Conservation (phyloP, 2,888 invertebrate genomes). For the Dusona sp. region DNA sequence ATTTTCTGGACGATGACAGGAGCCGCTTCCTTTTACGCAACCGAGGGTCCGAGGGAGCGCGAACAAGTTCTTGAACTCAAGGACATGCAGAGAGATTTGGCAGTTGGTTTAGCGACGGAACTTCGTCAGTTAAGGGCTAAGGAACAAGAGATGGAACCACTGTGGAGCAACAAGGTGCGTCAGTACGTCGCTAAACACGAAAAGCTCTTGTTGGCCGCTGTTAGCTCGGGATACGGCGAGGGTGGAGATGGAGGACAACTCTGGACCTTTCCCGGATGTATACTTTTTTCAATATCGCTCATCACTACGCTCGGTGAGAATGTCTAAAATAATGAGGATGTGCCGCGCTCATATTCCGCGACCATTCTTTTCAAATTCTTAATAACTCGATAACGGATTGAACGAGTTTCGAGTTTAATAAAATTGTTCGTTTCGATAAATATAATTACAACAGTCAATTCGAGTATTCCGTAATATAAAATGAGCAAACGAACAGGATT, state of each 20-base stretch:
- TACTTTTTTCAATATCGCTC: conserved; percentile 89
- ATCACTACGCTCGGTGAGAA: conserved; percentile 89
- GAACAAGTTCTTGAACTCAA: conserved; percentile 86
- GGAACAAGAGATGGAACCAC: conserved; percentile 84
- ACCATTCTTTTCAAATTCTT: no score
- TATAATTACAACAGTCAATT: no score
- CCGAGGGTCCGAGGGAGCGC: conserved; percentile 88
- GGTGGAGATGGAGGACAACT: conserved; percentile 86
- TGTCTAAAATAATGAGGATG: no score
- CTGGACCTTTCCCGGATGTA: conserved; percentile 89
- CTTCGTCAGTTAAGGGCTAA: conserved; percentile 87
- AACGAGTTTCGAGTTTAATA: no score
- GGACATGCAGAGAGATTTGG: conserved; percentile 87
- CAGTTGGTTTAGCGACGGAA: conserved; percentile 88
- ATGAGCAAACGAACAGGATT: neutral
- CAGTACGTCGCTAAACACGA: conserved; percentile 87
- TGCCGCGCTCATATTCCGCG: no score
- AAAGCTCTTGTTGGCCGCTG: conserved; percentile 86
- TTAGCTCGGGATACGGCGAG: conserved; percentile 86
- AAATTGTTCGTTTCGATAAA: no score
- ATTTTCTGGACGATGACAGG: conserved; percentile 88
- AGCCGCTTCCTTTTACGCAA: conserved; percentile 88
- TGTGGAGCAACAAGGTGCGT: conserved; percentile 88
- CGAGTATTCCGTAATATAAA: neutral
- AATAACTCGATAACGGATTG: no score